phyloP scores from a whole-genome alignment of 2,797 vertebrate species.

The Pangasius sanitwongsei region DNA sequence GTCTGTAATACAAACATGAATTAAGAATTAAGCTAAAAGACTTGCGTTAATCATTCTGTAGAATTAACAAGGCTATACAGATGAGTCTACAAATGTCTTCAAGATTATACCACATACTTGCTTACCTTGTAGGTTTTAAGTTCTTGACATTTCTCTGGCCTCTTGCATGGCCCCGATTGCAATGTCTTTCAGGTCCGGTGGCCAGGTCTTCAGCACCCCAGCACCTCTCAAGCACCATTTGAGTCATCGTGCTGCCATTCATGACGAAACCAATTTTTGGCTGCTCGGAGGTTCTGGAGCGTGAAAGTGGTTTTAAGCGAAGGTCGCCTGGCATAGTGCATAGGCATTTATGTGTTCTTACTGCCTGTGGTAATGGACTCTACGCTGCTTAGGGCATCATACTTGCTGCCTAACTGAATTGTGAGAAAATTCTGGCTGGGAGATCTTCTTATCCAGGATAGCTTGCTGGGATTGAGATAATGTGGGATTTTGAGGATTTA shows the following conservation, averaged over 20 bases:
- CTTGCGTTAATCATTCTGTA: not conserved
- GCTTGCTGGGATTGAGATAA: constrained; percentile 11
- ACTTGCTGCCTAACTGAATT: constrained; percentile 40
- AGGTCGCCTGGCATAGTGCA: constrained; percentile 33
- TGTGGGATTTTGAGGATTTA: constrained; percentile 17
- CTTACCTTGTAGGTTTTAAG: constrained; percentile 4
- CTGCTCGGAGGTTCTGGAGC: constrained; percentile 48
- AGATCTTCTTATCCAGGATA: constrained; percentile 24
- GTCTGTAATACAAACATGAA: not conserved
- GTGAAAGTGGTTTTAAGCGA: constrained; percentile 60
- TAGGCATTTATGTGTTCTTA: constrained; percentile 27
- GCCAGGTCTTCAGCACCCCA: constrained; percentile 50
- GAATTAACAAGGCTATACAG: not conserved
- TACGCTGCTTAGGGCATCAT: constrained; percentile 17
- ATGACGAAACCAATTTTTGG: constrained; percentile 66
- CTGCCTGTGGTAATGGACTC: constrained; percentile 34
- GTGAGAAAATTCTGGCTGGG: constrained; percentile 28
- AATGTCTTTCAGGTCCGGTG: constrained; percentile 42
- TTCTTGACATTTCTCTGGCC: constrained; percentile 4
- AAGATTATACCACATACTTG: not conserved
- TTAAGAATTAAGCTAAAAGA: not conserved
- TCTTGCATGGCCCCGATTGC: constrained; percentile 40
- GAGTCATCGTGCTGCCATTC: constrained; percentile 56
- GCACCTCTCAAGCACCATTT: constrained; percentile 39
- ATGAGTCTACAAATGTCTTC: not conserved